Conservation (phyloP, 2,797 vertebrate genomes). For the Labeo calbasu region DNA sequence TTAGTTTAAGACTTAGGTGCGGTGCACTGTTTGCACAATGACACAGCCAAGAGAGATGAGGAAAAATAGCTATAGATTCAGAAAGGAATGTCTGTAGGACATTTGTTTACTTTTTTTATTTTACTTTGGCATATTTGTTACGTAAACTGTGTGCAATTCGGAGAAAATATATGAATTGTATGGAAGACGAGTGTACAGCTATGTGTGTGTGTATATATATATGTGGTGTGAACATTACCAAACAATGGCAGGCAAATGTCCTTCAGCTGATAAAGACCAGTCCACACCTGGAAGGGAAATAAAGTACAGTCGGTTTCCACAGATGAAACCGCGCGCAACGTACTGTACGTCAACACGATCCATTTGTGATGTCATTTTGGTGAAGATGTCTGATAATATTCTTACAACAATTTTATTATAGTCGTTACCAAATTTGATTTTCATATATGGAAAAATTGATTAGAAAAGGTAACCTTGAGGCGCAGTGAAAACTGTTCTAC, state of each 20-base stretch:
- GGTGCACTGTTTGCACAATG: slow-evolving; percentile 45
- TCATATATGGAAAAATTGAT: neutral
- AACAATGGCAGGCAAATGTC: slow-evolving; percentile 46
- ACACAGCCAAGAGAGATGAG: slow-evolving; percentile 20
- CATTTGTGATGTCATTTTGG: neutral
- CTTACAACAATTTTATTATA: neutral
- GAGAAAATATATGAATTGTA: neutral
- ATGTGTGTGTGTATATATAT: neutral
- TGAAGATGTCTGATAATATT: neutral
- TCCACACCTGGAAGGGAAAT: slow-evolving; percentile 75
- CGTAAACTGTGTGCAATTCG: neutral
- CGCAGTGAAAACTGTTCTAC: neutral
- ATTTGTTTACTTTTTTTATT: neutral
- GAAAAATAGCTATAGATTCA: neutral
- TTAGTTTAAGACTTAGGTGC: slow-evolving; percentile 50
- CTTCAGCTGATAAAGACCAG: slow-evolving; percentile 61
- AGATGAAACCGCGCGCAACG: neutral
- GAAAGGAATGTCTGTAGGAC: neutral
- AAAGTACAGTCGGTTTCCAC: slow-evolving; percentile 41
- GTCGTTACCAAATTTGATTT: neutral
- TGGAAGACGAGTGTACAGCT: neutral
- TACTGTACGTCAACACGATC: neutral
- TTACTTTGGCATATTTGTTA: neutral
- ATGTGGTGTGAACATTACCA: neutral
- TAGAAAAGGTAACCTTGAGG: neutral